phyloP scores from a whole-genome alignment of 1,140 invertebrate genomes.

The Megalonaias nervosa region DNA sequence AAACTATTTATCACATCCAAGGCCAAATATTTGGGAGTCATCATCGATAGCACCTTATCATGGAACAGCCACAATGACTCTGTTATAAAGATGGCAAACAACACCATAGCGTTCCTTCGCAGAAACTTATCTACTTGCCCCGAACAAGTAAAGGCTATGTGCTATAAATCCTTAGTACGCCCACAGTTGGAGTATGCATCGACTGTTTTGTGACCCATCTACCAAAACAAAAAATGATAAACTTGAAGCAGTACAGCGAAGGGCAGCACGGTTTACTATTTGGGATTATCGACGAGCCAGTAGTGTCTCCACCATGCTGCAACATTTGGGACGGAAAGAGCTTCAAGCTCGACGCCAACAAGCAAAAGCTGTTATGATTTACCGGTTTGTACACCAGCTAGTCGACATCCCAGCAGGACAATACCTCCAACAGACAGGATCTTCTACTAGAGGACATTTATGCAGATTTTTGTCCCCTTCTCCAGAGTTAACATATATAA shows the following conservation, averaged over 20 bases:
- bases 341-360: constrained; percentile 16
- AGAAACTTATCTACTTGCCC: too few species aligned
- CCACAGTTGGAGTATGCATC: constrained; percentile 29
- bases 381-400: constrained; percentile 10
- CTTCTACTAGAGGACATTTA: too few species aligned
- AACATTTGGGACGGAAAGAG: constrained; percentile 19
- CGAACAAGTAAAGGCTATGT: background rate
- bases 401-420: constrained; percentile 1
- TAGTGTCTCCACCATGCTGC: constrained; percentile 33
- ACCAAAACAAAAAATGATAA: background rate
- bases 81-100: too few species aligned
- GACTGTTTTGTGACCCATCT: constrained; percentile 29
- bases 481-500: too few species aligned
- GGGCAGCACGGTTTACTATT: constrained; percentile 29
- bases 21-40: too few species aligned
- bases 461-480: too few species aligned
- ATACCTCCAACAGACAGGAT: too few species aligned
- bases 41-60: too few species aligned
- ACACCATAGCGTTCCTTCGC: too few species aligned
- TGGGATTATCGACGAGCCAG: constrained; percentile 21
- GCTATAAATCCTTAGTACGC: constrained; percentile 24
- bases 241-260: constrained; percentile 33
- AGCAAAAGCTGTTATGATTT: constrained; percentile 18
- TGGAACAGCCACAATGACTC: too few species aligned
- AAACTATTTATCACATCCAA: too few species aligned